Evolutionary conservation across 2,113 vertebrate species (phyloP).

Genomic region (Sapajus apella): DNA sequence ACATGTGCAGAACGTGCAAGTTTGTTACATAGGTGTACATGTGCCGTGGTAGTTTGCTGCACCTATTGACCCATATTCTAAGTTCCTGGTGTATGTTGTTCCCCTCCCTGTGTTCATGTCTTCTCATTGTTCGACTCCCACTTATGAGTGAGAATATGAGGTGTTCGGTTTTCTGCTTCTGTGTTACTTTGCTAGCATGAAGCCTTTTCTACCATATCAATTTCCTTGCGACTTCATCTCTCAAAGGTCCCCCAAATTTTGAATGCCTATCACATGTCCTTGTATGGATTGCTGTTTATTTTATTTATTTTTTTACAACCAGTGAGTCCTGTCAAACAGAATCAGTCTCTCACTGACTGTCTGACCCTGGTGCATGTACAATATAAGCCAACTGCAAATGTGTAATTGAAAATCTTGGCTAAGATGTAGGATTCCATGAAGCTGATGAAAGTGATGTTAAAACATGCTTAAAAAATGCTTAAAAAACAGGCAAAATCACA

Average conservation of each 20-base stretch:
- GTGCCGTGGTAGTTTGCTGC: too few relatives aligned
- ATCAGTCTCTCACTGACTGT: not conserved
- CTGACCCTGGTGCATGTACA: not conserved
- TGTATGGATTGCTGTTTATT: not conserved
- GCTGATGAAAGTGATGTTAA: not conserved
- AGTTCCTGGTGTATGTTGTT: too few relatives aligned
- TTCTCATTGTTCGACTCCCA: too few relatives aligned
- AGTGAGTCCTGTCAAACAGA: not conserved
- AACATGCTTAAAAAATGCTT: not conserved
- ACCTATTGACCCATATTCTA: too few relatives aligned
- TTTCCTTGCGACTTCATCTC: not conserved
- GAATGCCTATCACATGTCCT: not conserved
- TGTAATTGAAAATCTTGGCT: not conserved
- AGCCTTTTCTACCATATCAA: not conserved
- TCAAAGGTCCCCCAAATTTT: not conserved
- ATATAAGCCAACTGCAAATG: not conserved
- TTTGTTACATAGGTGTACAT: too few relatives aligned
- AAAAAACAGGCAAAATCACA: not conserved
- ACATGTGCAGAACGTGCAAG: too few relatives aligned
- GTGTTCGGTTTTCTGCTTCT: too few relatives aligned
- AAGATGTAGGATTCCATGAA: not conserved
- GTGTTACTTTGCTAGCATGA: not conserved
- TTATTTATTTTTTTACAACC: not conserved
- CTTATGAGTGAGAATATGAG: too few relatives aligned
- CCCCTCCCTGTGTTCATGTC: too few relatives aligned